Evolutionary conservation across 2,113 vertebrate species (phyloP).

Genomic region (Furnarius figulus): DNA sequence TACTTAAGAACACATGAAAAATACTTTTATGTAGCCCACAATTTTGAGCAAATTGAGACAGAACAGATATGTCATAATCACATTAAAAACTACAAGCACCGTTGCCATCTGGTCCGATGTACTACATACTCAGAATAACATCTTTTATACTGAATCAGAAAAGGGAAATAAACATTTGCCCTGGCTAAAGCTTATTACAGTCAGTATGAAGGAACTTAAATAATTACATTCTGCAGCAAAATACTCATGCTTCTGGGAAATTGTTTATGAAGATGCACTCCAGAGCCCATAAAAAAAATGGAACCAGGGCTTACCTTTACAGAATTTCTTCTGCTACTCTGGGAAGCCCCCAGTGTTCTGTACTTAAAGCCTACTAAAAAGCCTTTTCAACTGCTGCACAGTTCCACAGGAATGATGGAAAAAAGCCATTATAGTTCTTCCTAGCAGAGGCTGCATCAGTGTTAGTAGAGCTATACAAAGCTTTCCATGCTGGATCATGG

Average conservation of each 20-base stretch:
- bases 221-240: constrained; percentile 29
- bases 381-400: neutral
- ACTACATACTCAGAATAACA: neutral
- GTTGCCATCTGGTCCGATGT: neutral
- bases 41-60: constrained; percentile 21
- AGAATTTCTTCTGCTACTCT: neutral
- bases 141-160: constrained; percentile 17
- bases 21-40: neutral
- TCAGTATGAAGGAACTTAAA: neutral
- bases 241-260: constrained; percentile 22
- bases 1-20: constrained; percentile 30
- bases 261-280: constrained; percentile 1
- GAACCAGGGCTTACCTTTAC: neutral
- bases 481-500: neutral
- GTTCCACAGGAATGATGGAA: neutral
- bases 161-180: constrained; percentile 45
- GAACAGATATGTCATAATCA: constrained; percentile 37
- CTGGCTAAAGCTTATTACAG: neutral
- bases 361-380: neutral
- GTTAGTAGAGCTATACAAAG: neutral
- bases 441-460: neutral
- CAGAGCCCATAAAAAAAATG: neutral
- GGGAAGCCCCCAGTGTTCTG: neutral
- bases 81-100: constrained; percentile 30
- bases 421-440: neutral